Conservation (phyloP, 2,888 invertebrate species). For the Eupithecia inturbata region DNA sequence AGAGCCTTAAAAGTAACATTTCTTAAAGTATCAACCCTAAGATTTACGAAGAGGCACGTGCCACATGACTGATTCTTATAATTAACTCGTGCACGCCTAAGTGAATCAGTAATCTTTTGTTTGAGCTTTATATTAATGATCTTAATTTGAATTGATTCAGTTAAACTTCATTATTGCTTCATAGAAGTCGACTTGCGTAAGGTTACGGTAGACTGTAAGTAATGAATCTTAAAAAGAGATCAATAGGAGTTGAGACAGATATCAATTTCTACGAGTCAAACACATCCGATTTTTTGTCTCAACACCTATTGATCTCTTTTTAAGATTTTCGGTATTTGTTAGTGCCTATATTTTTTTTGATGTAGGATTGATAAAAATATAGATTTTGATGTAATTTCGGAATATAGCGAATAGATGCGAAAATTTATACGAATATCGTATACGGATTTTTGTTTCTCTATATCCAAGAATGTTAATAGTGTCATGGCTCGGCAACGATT, state of each 20-base stretch:
- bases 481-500: slow-evolving; percentile 69
- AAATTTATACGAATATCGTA: slow-evolving; percentile 27
- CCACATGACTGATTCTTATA: slow-evolving; percentile 65
- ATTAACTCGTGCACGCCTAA: slow-evolving; percentile 42
- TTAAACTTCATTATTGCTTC: slow-evolving; percentile 43
- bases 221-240: slow-evolving; percentile 4
- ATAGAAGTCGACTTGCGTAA: slow-evolving; percentile 37
- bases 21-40: slow-evolving; percentile 46
- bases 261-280: neutral
- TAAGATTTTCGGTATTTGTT: neutral
- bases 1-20: neutral
- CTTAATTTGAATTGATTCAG: slow-evolving; percentile 37
- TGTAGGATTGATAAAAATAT: slow-evolving; percentile 6
- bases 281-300: no score
- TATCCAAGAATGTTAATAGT: slow-evolving; percentile 63
- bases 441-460: slow-evolving; percentile 32
- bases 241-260: neutral
- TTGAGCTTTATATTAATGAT: slow-evolving; percentile 58
- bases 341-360: neutral
- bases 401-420: slow-evolving; percentile 47
- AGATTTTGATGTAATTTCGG: slow-evolving; percentile 23
- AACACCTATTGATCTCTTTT: no score
- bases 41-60: slow-evolving; percentile 60
- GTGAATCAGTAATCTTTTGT: slow-evolving; percentile 65
- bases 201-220: slow-evolving; percentile 13